Percentiles rank a stretch among this genome's conserved stretches.
phyloP scores from a whole-genome alignment of 2,888 invertebrate genomes.

The Drosophila planitibia region DNA sequence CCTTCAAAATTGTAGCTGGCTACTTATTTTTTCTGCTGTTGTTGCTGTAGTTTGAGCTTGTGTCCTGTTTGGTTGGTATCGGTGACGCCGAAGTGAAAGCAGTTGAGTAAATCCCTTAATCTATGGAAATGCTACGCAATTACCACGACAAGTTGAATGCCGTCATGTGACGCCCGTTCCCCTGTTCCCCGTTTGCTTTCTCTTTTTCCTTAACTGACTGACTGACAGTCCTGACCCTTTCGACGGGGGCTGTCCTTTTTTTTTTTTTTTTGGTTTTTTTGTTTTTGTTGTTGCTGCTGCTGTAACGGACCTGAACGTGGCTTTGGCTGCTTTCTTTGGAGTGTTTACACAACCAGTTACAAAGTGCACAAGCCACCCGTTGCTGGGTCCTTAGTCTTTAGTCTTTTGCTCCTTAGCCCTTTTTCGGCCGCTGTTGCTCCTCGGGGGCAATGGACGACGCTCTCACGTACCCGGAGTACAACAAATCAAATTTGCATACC shows the following conservation, averaged over 20 bases:
- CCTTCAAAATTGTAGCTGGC: conserved; percentile 31
- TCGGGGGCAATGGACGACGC: conserved; percentile 47
- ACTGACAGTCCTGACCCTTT: conserved; percentile 82
- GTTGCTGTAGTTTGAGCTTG: conserved; percentile 38
- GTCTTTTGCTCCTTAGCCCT: conserved; percentile 34
- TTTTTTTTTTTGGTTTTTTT: conserved; percentile 10
- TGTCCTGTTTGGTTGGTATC: conserved; percentile 46
- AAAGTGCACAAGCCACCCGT: conserved; percentile 76
- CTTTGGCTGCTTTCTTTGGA: conserved; percentile 59
- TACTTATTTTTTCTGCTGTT: conserved; percentile 20
- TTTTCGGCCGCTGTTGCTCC: conserved; percentile 27
- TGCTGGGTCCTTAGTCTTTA: conserved; percentile 28
- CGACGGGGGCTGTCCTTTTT: conserved; percentile 39
- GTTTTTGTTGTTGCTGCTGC: neutral
- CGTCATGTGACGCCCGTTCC: conserved; percentile 66
- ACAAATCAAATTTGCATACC: conserved; percentile 84
- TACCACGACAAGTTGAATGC: conserved; percentile 79
- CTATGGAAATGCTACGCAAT: conserved; percentile 84
- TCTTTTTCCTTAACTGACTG: conserved; percentile 39
- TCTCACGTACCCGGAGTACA: conserved; percentile 69
- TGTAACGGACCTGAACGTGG: conserved; percentile 50
- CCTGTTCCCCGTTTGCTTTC: neutral
- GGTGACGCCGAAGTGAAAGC: conserved; percentile 61
- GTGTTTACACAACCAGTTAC: conserved; percentile 84
- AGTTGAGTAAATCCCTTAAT: conserved; percentile 83